A percentile compares a stretch with the other conserved stretches of the same genome.
Conservation (phyloP, 2,113 vertebrate genomes). For the Limanda limanda region DNA sequence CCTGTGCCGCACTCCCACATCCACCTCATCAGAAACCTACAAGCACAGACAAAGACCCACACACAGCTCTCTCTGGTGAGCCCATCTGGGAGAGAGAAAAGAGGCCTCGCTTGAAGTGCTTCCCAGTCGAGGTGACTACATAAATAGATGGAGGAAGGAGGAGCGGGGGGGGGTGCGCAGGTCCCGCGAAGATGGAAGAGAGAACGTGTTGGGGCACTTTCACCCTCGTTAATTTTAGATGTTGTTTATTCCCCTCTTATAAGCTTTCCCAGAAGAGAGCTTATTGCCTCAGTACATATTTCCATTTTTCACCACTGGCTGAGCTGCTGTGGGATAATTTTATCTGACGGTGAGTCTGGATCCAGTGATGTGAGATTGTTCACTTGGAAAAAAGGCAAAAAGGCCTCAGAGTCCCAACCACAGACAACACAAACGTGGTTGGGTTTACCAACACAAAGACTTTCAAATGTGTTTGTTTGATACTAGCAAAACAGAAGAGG, state of each 20-base stretch:
- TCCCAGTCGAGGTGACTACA: constrained; percentile 65
- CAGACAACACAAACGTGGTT: not conserved
- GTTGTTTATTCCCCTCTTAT: constrained; percentile 56
- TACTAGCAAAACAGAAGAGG: not conserved
- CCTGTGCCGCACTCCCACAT: constrained; percentile 8
- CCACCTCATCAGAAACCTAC: constrained; percentile 21
- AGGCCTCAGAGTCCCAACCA: not conserved
- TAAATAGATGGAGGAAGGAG: constrained; percentile 55
- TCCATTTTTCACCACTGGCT: constrained; percentile 41
- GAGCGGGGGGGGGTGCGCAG: not conserved
- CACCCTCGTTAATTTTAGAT: constrained; percentile 72
- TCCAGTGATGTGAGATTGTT: constrained; percentile 36
- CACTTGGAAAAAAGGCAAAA: constrained; percentile 37
- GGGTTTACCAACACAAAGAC: constrained; percentile 2
- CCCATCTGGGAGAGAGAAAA: constrained; percentile 70
- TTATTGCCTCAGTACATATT: constrained; percentile 53
- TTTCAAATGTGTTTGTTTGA: not conserved
- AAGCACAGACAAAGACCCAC: constrained; percentile 36
- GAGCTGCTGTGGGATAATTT: constrained; percentile 43
- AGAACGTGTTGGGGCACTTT: constrained; percentile 53
- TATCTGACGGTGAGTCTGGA: constrained; percentile 40
- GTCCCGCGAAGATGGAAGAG: constrained; percentile 53
- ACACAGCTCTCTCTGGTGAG: constrained; percentile 38
- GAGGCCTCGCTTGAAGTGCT: constrained; percentile 68
- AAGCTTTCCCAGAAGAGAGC: constrained; percentile 56